Percentiles rank a stretch among this genome's conserved stretches.
These are phyloP conservation scores for Acrocera orbiculus DNA, from an alignment of 2,888 invertebrate genomes.

Conservation along the genomic window DNA sequence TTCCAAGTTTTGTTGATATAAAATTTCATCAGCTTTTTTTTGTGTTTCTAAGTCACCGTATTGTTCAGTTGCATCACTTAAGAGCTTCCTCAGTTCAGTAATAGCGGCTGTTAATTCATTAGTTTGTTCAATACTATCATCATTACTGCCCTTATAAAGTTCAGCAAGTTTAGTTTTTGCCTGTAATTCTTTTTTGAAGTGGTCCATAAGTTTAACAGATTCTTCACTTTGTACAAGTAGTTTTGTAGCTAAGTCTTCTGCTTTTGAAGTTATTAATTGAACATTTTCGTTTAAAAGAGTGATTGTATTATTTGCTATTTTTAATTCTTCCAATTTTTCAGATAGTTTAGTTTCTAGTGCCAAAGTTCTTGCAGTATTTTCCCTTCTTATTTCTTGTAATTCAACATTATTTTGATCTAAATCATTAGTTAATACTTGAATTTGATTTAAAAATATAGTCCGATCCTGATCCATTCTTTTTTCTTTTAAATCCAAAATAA, in stretches of 20 bases:
- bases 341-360: conserved; percentile 57
- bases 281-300: conserved; percentile 51
- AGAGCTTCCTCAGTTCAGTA: conserved; percentile 51
- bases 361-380: conserved; percentile 45
- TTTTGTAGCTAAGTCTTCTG: conserved; percentile 51
- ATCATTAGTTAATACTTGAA: conserved; percentile 60
- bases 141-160: conserved; percentile 63
- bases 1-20: conserved; percentile 46
- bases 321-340: conserved; percentile 63
- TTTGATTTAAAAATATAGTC: conserved; percentile 55
- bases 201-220: conserved; percentile 48
- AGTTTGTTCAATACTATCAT: conserved; percentile 60
- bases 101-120: conserved; percentile 62
- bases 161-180: conserved; percentile 72
- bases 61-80: conserved; percentile 63
- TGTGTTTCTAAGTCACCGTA: conserved; percentile 65
- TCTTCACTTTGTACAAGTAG: conserved; percentile 56
- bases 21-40: conserved; percentile 41
- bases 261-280: conserved; percentile 44
- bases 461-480: conserved; percentile 71
- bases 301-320: conserved; percentile 50
- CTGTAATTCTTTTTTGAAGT: conserved; percentile 61
- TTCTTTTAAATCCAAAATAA: conserved; percentile 62
- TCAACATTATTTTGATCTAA: conserved; percentile 61
- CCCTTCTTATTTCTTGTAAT: conserved; percentile 55